Conservation (phyloP, 2,888 invertebrate genomes). For the Drosophila suboccidentalis region DNA sequence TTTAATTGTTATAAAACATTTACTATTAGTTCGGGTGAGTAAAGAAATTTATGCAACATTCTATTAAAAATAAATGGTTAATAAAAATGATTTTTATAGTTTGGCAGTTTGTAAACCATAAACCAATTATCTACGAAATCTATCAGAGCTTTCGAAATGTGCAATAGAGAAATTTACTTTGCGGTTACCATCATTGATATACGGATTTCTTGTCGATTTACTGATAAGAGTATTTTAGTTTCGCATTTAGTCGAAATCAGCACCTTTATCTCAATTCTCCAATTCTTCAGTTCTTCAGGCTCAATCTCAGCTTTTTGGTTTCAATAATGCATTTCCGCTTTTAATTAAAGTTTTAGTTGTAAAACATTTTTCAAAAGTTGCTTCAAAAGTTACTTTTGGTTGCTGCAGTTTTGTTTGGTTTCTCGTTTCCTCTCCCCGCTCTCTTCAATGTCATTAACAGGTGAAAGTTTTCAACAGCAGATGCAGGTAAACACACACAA, state of each 20-base stretch:
- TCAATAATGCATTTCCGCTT: conserved; percentile 74
- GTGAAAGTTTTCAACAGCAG: conserved; percentile 64
- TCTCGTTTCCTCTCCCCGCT: conserved; percentile 24
- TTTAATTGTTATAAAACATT: conserved; percentile 8
- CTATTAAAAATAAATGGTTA: not conserved
- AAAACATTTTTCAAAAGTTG: conserved; percentile 58
- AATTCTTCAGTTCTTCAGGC: conserved; percentile 16
- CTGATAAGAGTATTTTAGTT: not conserved
- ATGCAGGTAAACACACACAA: conserved; percentile 9
- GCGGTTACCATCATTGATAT: too few species aligned
- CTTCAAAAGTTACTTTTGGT: conserved; percentile 48
- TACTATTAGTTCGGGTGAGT: not conserved
- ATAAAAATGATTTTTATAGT: conserved; percentile 4
- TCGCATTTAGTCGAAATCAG: not conserved
- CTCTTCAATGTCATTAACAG: conserved; percentile 72
- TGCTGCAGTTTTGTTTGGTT: conserved; percentile 45
- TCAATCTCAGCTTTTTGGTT: conserved; percentile 54
- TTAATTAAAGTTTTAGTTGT: conserved; percentile 77
- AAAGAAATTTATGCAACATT: not conserved
- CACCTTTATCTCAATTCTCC: not conserved
- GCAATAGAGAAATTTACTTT: not conserved
- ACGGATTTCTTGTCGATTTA: too few species aligned
- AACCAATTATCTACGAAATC: not conserved
- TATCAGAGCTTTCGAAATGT: not conserved
- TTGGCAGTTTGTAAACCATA: not conserved